phyloP scores from a whole-genome alignment of 1,140 invertebrate species.

The Zaprionus davidi region DNA sequence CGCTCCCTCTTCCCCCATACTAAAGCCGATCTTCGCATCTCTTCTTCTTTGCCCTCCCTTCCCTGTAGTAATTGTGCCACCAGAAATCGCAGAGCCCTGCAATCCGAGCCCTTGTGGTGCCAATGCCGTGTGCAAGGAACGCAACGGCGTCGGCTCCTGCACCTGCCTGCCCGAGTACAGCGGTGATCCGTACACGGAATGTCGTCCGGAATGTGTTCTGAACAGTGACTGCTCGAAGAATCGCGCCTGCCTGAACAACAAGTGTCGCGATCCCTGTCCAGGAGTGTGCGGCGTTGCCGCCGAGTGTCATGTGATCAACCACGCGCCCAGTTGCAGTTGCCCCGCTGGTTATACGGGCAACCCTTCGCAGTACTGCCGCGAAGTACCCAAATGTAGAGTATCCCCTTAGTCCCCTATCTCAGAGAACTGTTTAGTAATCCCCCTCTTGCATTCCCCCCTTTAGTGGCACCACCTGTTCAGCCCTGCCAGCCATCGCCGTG shows the following conservation, averaged over 20 bases:
- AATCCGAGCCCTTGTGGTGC: conserved; percentile 91
- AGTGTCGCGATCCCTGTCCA: conserved; percentile 89
- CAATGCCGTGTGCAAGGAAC: conserved; percentile 91
- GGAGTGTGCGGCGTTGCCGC: conserved; percentile 91
- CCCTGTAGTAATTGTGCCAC: conserved; percentile 74
- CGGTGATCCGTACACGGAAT: conserved; percentile 90
- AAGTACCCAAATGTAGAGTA: conserved; percentile 86
- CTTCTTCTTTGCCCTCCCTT: conserved; percentile 1
- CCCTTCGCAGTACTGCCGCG: conserved; percentile 88
- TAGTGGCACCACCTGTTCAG: conserved; percentile 84
- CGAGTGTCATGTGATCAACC: conserved; percentile 90
- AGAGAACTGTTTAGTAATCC: conserved; percentile 28
- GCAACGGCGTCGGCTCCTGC: conserved; percentile 90
- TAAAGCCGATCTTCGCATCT: conserved; percentile 23
- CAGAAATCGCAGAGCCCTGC: conserved; percentile 87
- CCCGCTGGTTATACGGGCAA: conserved; percentile 89
- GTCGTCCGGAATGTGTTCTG: conserved; percentile 89
- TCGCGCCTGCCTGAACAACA: conserved; percentile 88
- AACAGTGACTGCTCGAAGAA: conserved; percentile 89
- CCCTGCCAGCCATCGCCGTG: conserved; percentile 89
- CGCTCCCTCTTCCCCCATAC: background rate
- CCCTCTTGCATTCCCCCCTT: conserved; percentile 19
- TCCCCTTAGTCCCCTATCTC: background rate
- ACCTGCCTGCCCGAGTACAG: conserved; percentile 89
- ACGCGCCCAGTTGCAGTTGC: conserved; percentile 90